Evolutionary conservation across 1,140 invertebrate species (phyloP).

Genomic region (Eriocheir sinensis): DNA sequence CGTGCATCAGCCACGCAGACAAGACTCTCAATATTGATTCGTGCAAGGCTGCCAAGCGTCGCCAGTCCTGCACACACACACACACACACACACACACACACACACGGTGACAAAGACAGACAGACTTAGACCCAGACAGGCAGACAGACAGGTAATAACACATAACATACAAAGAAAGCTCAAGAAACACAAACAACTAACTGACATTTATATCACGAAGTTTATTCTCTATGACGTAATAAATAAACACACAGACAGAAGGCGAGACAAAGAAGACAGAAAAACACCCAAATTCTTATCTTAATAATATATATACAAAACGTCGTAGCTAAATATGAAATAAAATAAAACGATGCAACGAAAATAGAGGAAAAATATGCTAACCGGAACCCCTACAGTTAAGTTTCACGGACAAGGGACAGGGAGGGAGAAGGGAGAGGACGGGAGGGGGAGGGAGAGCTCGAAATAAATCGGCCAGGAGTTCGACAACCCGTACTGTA

Average conservation of each 20-base stretch:
- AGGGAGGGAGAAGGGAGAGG: neutral
- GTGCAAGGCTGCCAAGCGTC: neutral
- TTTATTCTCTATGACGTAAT: no score
- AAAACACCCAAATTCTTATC: no score
- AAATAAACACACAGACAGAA: no score
- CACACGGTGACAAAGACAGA: neutral
- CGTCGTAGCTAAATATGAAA: no score
- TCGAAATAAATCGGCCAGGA: neutral
- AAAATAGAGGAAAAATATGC: neutral
- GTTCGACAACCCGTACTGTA: neutral
- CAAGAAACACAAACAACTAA: no score
- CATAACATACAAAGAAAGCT: no score
- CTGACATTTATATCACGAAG: no score
- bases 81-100: neutral
- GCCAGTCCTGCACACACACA: neutral
- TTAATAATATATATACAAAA: neutral
- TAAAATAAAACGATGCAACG: no score
- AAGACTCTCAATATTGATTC: slow-evolving; percentile 21
- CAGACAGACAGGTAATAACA: no score
- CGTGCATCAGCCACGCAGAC: neutral
- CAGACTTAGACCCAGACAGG: neutral
- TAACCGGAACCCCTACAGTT: neutral
- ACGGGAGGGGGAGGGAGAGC: neutral
- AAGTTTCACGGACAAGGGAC: neutral
- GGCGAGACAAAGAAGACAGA: no score